phyloP scores from a whole-genome alignment of 2,797 vertebrate genomes.

The Natrix natrix region DNA sequence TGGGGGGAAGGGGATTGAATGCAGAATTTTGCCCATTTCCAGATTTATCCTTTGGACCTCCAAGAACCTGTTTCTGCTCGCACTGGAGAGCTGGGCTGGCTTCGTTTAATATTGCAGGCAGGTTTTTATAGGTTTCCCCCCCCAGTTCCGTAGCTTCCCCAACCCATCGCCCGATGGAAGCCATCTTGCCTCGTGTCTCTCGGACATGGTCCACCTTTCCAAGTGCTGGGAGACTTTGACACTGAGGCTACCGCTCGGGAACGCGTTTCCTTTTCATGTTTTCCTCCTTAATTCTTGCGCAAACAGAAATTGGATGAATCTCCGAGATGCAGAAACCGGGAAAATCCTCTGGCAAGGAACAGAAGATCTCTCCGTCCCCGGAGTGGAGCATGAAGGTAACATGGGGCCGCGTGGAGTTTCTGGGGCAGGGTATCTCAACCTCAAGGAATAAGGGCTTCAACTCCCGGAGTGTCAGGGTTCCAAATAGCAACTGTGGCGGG shows the following conservation, averaged over 20 bases:
- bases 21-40: background rate
- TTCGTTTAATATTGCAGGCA: background rate
- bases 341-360: slow-evolving; percentile 99
- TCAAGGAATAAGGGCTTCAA: background rate
- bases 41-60: background rate
- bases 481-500: too few relatives aligned
- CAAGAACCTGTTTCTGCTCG: background rate
- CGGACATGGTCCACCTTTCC: background rate
- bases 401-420: background rate
- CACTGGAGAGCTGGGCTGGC: background rate
- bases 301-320: slow-evolving; percentile 98
- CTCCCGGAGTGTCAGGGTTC: background rate
- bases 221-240: background rate
- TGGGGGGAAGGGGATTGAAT: background rate
- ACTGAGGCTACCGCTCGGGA: background rate
- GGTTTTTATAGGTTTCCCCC: background rate
- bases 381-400: slow-evolving; percentile 97
- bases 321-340: slow-evolving; percentile 95
- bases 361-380: slow-evolving; percentile 94
- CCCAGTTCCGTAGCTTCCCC: background rate
- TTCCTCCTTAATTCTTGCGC: slow-evolving; percentile 65
- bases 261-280: slow-evolving; percentile 19
- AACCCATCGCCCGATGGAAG: background rate
- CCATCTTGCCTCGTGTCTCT: background rate
- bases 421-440: background rate